These are phyloP conservation scores for Henricia sp. DNA, from an alignment of 53 echinoderm and acorn worm genomes.

Conservation along the genomic window DNA sequence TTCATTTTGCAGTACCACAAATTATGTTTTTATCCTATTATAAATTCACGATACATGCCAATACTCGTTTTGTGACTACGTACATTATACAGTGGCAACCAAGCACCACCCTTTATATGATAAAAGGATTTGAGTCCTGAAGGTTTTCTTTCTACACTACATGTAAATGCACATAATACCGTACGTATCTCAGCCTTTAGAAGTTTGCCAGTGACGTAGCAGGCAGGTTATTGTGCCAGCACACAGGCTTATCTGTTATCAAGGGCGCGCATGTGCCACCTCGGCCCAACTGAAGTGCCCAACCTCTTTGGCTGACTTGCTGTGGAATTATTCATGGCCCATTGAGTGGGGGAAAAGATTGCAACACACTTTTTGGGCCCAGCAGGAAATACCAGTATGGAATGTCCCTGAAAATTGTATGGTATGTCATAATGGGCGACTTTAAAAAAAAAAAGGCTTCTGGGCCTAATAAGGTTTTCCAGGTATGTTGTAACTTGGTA, in stretches of 20 bases:
- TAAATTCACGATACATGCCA: too few species aligned
- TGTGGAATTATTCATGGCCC: conserved; percentile 51
- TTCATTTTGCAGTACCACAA: too few species aligned
- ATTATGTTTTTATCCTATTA: too few species aligned
- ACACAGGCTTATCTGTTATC: not conserved
- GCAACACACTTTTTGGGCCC: conserved; percentile 24
- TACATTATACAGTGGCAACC: too few species aligned
- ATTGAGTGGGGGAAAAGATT: conserved; percentile 58
- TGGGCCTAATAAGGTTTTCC: not conserved
- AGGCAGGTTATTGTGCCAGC: not conserved
- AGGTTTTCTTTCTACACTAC: not conserved
- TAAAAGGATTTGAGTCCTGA: too few species aligned
- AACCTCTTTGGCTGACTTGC: not conserved
- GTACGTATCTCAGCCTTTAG: too few species aligned
- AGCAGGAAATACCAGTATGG: conserved; percentile 24
- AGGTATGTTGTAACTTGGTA: not conserved
- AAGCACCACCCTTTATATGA: too few species aligned
- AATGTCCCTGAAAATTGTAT: conserved; percentile 37
- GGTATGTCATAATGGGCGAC: not conserved
- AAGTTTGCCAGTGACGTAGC: too few species aligned
- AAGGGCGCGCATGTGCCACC: conserved; percentile 16
- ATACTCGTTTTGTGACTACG: too few species aligned
- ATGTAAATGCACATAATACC: too few species aligned
- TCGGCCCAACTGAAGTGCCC: not conserved
- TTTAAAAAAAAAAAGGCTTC: conserved; percentile 1